These are phyloP conservation scores for Dasypolia templi DNA, from an alignment of 2,888 invertebrate species.

Conservation along the genomic window DNA sequence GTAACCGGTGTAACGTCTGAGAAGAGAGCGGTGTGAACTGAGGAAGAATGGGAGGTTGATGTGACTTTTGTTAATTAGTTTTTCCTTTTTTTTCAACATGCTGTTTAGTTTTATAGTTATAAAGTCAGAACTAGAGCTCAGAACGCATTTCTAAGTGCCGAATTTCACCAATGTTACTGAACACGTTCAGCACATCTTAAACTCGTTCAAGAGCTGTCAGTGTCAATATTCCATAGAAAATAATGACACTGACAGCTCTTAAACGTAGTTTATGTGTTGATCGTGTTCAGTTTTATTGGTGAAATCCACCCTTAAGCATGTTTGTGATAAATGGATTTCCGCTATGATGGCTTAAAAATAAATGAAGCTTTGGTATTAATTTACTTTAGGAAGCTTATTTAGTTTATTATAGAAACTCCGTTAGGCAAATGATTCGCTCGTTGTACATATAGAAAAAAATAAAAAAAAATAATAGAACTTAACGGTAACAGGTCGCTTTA, in stretches of 20 bases:
- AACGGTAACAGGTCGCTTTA: not conserved
- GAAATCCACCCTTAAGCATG: no score
- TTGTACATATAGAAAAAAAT: not conserved
- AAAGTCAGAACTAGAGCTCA: no score
- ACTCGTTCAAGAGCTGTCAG: no score
- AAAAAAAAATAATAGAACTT: not conserved
- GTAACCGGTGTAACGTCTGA: constrained; percentile 53
- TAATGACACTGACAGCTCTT: no score
- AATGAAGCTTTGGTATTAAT: not conserved
- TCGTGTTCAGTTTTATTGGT: no score
- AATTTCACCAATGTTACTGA: no score
- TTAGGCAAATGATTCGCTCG: not conserved
- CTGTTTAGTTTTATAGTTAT: not conserved
- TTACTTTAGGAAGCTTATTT: not conserved
- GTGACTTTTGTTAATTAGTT: not conserved
- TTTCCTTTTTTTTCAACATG: not conserved
- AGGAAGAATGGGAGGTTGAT: not conserved
- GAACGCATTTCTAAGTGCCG: no score
- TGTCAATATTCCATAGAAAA: no score
- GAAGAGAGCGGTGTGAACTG: constrained; percentile 46
- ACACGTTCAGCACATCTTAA: no score
- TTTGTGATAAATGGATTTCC: not conserved
- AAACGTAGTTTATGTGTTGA: no score
- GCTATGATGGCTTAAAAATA: not conserved
- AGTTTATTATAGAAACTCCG: not conserved